Base-by-base conservation (phyloP, 2,797 vertebrate species). In the Microctenopoma stevenorrisi region DNA sequence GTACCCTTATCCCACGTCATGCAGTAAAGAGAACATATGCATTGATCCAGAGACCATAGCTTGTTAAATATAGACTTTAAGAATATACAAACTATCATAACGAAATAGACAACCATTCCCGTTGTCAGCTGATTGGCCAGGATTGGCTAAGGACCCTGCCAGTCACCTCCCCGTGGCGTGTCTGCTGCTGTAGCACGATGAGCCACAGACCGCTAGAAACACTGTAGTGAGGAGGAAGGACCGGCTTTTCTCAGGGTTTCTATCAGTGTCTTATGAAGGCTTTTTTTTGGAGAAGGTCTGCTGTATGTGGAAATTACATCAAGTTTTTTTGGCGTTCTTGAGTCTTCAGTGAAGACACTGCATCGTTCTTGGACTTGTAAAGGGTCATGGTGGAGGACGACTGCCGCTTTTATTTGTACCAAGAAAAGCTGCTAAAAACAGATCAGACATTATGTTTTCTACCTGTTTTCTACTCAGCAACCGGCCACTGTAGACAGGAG, bases 101-200 rank as follows among this genome's bases (percentile, higher is more conserved):
- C 28, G 47, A 22, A 59, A 14, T 25, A 2, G 0, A 35, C 6
- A 72, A 33, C 44, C 38, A 7, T 68, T 48, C 26, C 47, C 51
- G 13, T 0, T 6, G 46, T 47, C 74, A 61, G 62, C 77, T 72
- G 80, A 87, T 77, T 80, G 82, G 89, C 83, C 72, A 64, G 88
- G 75, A 84, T 47, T 13, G 46, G 74, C 64, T 68, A 57, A 47
- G 78, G 25, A 12, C 18, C 73, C 76, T 33, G 44, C 69, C 38
- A 16, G 72, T 64, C 85, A 38, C 85, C 72, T 83, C 68, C 71
- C 68, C 61, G 72, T 79, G 86, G 65, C 88, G 86, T 22, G 87
- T 87, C 88, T 89, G 89, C 81, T 81, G 64, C 77, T 68, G 66
- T 3, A 7, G 58, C 37, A 3, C 40, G 22, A 43, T 13, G 22